phyloP scores from a whole-genome alignment of 2,888 invertebrate species.

The Lobophora halterata region DNA sequence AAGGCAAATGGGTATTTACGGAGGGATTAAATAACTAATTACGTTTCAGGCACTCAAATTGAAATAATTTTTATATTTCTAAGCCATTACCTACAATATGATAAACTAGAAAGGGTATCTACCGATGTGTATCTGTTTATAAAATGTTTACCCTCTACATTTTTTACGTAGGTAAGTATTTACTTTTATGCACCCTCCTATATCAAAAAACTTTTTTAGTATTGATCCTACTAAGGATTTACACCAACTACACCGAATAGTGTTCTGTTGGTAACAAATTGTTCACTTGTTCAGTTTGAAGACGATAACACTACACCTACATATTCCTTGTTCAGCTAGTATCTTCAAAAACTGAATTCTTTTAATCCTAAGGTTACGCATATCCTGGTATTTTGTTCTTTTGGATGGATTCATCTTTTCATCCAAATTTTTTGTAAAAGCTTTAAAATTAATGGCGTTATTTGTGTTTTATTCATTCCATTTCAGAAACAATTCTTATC shows the following conservation, averaged over 20 bases:
- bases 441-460: not conserved
- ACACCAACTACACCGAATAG: too few species aligned
- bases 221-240: too few species aligned
- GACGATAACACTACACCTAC: too few species aligned
- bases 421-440: slow-evolving; percentile 15
- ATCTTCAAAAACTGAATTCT: not conserved
- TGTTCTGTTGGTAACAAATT: too few species aligned
- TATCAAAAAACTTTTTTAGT: too few species aligned
- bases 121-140: too few species aligned
- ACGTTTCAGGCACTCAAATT: slow-evolving; percentile 73
- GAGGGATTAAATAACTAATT: slow-evolving; percentile 73
- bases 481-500: slow-evolving; percentile 40
- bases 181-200: too few species aligned
- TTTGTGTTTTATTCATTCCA: not conserved
- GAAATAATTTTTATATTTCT: slow-evolving; percentile 51
- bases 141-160: too few species aligned
- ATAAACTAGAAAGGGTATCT: slow-evolving; percentile 11
- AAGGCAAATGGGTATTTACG: slow-evolving; percentile 70
- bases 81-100: slow-evolving; percentile 15
- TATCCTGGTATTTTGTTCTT: slow-evolving; percentile 7
- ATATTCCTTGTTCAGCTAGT: too few species aligned
- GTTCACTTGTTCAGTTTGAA: too few species aligned
- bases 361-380: slow-evolving; percentile 1
- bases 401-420: slow-evolving; percentile 22
- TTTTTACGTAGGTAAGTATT: too few species aligned